Evolutionary conservation across 2,113 vertebrate genomes (phyloP), one percentile per base, ranked within the genome.

Genomic region (Passer domesticus): DNA sequence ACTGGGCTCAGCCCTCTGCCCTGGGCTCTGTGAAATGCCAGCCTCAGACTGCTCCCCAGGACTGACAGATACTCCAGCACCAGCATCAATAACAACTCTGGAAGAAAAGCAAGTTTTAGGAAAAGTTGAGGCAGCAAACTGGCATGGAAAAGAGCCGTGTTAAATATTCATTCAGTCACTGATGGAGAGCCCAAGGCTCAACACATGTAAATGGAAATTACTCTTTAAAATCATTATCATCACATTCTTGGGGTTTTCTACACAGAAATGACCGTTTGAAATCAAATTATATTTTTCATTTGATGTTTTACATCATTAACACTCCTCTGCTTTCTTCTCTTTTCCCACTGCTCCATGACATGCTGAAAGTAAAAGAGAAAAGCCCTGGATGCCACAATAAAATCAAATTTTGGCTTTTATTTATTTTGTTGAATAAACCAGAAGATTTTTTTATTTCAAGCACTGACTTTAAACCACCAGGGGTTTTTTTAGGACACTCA

Each of bases 11-110:
- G 4, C 17, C 3, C 0, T 63, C 66, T 52, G 62, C 30, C 24
- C 18, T 67, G 28, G 35, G 35, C 2, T 21, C 39, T 53, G 20
- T 3, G 11, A 53, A 23, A 15, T 23, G 53, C 27, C 79, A 47
- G 43, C 56, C 5, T 4, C n/a, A 47, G 19, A 3, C 41, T 58
- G 23, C 18, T 52, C 52, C 25, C 33, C 12, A 9, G 22, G 20
- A 11, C 24, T 24, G 19, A 19, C 35, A 64, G 31, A 31, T 16
- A 7, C 69, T 30, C 44, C 69, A 59, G 22, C 20, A 66, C 2
- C 20, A 5, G 0, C 30, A n/a, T 4, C 43, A 50, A 19, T 4
- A 59, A 8, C 8, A 50, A 56, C 0, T 3, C 56, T 56, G 37
- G 35, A 13, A 70, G 44, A 89, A 82, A 56, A 7, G 28, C 3